Evolutionary conservation across 1,140 invertebrate genomes (phyloP).

Genomic region (Euura lappo): DNA sequence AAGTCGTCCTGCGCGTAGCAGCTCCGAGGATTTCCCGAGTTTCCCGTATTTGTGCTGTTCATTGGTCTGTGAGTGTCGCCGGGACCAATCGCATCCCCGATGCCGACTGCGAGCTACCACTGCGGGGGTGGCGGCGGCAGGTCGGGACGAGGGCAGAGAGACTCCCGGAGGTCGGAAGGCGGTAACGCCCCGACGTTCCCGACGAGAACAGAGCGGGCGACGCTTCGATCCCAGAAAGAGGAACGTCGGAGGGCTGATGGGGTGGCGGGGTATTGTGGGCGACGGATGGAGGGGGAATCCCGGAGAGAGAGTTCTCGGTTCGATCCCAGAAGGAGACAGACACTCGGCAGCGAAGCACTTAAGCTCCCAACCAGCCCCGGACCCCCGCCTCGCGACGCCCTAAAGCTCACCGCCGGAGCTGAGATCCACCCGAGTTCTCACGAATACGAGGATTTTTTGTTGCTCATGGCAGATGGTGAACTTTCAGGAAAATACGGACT

Average conservation of each 20-base stretch:
- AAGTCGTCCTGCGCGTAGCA: conserved; percentile 8
- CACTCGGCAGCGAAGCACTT: conserved; percentile 50
- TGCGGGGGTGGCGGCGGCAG: neutral
- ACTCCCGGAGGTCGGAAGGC: conserved; percentile 13
- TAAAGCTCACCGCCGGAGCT: conserved; percentile 1
- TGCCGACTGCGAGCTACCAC: conserved; percentile 43
- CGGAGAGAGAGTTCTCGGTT: conserved; percentile 39
- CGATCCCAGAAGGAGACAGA: conserved; percentile 40
- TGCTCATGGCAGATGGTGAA: neutral
- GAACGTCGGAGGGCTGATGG: conserved; percentile 10
- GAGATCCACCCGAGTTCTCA: neutral
- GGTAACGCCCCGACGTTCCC: conserved; percentile 6
- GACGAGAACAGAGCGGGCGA: neutral
- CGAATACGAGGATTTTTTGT: conserved; percentile 5
- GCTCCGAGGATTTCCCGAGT: conserved; percentile 21
- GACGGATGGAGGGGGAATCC: conserved; percentile 17
- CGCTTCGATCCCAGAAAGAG: conserved; percentile 9
- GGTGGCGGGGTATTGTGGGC: conserved; percentile 18
- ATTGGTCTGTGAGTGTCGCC: conserved; percentile 57
- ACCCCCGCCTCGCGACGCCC: conserved; percentile 27
- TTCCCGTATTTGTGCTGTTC: conserved; percentile 56
- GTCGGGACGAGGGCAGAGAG: conserved; percentile 3
- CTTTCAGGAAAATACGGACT: neutral
- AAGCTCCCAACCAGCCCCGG: conserved; percentile 44
- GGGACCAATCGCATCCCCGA: conserved; percentile 55